Evolutionary conservation across 2,888 invertebrate genomes (phyloP), one percentile per base, ranked within the genome.

Genomic region (Altica lythri): DNA sequence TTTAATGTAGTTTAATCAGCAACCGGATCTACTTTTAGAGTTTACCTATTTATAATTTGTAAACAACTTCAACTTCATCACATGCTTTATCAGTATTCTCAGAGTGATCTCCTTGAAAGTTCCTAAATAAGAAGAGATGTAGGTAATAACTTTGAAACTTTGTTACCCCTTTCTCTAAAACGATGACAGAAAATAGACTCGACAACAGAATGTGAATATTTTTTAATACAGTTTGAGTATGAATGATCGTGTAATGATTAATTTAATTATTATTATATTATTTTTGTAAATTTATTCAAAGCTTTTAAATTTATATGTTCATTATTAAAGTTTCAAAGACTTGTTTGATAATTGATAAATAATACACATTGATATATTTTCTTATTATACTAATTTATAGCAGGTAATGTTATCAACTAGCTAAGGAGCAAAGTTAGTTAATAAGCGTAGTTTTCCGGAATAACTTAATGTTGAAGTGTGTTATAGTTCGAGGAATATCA

Each of bases 61-160:
- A 48, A 48, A 48, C 48, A 38, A 48, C 17, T 38, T 48, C 19
- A 48, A 13, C 37, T 30, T 38, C 38, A 18, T 48, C 47, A 27
- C 29, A 10, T 10, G 17, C 37, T 48, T 18, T 38, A 48, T 48
- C 48, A 48, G 48, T 48, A 48, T 48, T 48, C 48, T 29, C 13
- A 14, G 12, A 48, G 38, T 38, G 48, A 48, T 38, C 38, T 29
- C 12, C 38, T 29, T 30, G 30, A 38, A 30, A 48, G 18, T 25
- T 10, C 48, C 19, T 29, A 5, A 48, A 27, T 19, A 38, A 48
- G 48, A 25, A 14, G 37, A 25, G 30, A 32, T 44, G 32, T 32
- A 44, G 44, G 44, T 44, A 32, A 14, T n/a, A 14, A 38, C 10
- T 48, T 30, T 18, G 48, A 38, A 48, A 48, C 48, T 48, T 10